phyloP scores from a whole-genome alignment of 2,888 invertebrate species.

The Iselma pallidipennis region DNA sequence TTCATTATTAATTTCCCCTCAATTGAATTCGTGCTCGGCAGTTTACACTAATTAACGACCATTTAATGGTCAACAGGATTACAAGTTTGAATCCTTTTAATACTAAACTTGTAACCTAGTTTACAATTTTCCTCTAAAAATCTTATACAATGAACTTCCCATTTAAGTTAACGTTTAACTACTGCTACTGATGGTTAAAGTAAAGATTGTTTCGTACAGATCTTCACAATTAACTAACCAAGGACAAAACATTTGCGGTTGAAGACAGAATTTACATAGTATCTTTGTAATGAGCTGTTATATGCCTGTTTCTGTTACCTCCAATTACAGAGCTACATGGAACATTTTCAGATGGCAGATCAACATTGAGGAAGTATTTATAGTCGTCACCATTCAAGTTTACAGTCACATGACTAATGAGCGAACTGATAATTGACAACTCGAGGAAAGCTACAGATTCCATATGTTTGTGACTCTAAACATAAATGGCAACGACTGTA shows the following conservation, averaged over 20 bases:
- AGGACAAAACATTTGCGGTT: neutral
- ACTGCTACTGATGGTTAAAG: neutral
- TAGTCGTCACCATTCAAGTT: too few species aligned
- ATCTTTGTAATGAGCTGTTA: neutral
- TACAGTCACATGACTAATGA: too few species aligned
- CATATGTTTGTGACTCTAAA: too few species aligned
- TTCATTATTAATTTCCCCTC: too few species aligned
- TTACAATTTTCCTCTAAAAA: neutral
- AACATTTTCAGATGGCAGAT: too few species aligned
- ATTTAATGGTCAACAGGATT: slow-evolving; percentile 18
- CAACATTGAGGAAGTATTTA: too few species aligned
- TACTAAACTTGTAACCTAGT: slow-evolving; percentile 17
- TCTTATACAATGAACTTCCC: neutral
- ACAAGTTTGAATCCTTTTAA: slow-evolving; percentile 14
- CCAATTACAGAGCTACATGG: too few species aligned
- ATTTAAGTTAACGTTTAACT: neutral
- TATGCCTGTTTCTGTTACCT: too few species aligned
- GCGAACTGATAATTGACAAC: too few species aligned
- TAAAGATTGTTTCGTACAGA: neutral
- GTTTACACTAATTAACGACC: slow-evolving; percentile 20
- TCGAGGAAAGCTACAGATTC: too few species aligned
- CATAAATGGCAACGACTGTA: too few species aligned
- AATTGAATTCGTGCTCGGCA: too few species aligned
- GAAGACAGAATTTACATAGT: neutral
- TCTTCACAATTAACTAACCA: neutral